Base-by-base conservation (phyloP, 2,888 invertebrate species). In the Antheraea yamamai region DNA sequence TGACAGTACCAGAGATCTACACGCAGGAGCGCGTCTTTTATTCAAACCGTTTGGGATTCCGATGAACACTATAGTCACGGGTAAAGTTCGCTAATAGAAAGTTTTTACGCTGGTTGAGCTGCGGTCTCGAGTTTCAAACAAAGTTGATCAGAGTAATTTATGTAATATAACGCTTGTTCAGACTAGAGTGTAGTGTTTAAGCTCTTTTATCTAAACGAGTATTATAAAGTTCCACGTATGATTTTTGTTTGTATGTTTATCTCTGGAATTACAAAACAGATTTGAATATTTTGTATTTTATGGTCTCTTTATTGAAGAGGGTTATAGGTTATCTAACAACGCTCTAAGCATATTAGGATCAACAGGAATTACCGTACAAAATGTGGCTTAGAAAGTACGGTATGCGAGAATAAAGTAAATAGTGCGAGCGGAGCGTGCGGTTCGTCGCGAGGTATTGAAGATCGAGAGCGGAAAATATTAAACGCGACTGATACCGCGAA, bases 1-100 rank as follows among this genome's bases (percentile, higher is more conserved):
- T 87, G 88, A 88, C 89, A 87, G 80, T 79, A 78, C 76, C 85
- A 88, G 83, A 79, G 80, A 80, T 79, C 82, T 80, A 80, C 77
- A 78, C 75, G 35, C 2, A 76, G 78, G 77, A 76, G 76, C 77
- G 75, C 75, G 72, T 77, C 71, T 81, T 55, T 74, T 74, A 30
- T 74, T 81, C 76, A 78, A 82, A 83, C 79, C 76, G 78, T 83
- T 82, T 80, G 76, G 47, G 47, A 47, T 47, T 47, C 12, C 72
- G 74, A 80, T 77, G 79, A 80, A 78, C 79, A 76, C 77, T 73
- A 75, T 78, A 77, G 76, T 73, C 75, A 52, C 12, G 74, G 75
- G 77, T 79, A 79, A 81, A 78, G 78, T 80, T 80, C 76, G 76
- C 66, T 68, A 23, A 61, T 68, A 75, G 78, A 76, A 81, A 82